phyloP scores from a whole-genome alignment of 1,140 invertebrate genomes.

The Brachionus rotundiformis region DNA sequence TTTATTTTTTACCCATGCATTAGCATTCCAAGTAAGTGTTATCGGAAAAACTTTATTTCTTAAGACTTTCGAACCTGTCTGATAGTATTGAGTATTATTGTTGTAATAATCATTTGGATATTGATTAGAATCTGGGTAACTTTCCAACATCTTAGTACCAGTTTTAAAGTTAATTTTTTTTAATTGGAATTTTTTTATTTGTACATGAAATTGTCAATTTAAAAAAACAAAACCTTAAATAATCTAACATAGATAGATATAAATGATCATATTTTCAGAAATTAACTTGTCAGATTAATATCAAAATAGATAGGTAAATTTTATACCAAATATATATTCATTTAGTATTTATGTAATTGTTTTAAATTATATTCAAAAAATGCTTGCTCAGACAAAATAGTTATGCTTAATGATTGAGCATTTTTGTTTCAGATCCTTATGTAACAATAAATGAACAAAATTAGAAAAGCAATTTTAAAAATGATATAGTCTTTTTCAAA shows the following conservation, averaged over 20 bases:
- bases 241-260: not conserved
- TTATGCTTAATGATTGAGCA: not conserved
- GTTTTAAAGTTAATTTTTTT: not conserved
- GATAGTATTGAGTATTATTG: not conserved
- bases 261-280: too few relatives aligned
- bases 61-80: not conserved
- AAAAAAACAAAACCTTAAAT: too few relatives aligned
- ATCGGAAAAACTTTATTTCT: conserved; percentile 6
- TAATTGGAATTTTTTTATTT: not conserved
- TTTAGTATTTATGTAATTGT: not conserved
- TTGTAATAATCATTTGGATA: not conserved
- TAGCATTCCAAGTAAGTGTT: conserved; percentile 25
- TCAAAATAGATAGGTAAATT: too few relatives aligned
- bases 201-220: too few relatives aligned
- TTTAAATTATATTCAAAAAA: not conserved
- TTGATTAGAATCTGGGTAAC: too few relatives aligned
- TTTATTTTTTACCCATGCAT: conserved; percentile 10
- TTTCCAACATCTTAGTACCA: too few relatives aligned
- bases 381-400: not conserved
- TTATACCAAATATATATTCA: not conserved
- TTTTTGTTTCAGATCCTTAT: not conserved
- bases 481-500: not conserved
- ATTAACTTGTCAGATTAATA: too few relatives aligned
- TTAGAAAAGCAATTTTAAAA: not conserved
- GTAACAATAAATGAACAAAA: not conserved